phyloP scores from a whole-genome alignment of 2,797 vertebrate species.

The Esox masquinongy region DNA sequence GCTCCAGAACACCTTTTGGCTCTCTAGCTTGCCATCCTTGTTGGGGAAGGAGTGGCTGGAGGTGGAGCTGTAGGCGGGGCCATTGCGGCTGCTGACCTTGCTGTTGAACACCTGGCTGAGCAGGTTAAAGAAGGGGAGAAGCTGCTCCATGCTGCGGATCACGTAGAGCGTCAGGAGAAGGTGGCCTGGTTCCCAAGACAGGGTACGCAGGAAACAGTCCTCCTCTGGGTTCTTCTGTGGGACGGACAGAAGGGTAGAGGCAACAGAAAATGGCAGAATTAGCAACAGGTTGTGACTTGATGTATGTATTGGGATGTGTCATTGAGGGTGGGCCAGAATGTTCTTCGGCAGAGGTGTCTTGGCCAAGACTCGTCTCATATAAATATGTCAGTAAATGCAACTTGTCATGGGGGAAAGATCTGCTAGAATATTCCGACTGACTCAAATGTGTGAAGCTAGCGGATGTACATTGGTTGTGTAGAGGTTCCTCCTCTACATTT shows the following conservation, averaged over 20 bases:
- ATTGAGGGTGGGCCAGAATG: too few relatives aligned
- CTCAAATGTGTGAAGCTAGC: too few relatives aligned
- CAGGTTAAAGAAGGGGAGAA: conserved; percentile 94
- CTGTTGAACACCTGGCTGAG: conserved; percentile 97
- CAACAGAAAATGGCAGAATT: not conserved
- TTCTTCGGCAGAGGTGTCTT: too few relatives aligned
- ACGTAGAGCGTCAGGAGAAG: conserved; percentile 89
- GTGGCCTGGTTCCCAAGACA: conserved; percentile 93
- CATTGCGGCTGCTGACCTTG: conserved; percentile 89
- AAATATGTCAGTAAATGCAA: too few relatives aligned
- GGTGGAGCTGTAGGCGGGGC: conserved; percentile 78
- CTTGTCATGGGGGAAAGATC: too few relatives aligned
- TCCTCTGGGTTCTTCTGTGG: conserved; percentile 94
- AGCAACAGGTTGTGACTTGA: not conserved
- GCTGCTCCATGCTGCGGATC: conserved; percentile 95
- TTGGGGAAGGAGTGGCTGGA: conserved; percentile 71
- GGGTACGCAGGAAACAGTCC: conserved; percentile 82
- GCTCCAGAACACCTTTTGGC: conserved; percentile 92
- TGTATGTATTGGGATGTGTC: too few relatives aligned
- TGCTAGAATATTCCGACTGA: too few relatives aligned
- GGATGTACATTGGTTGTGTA: too few relatives aligned
- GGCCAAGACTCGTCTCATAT: too few relatives aligned
- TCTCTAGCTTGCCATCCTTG: conserved; percentile 93
- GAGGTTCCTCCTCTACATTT: too few relatives aligned
- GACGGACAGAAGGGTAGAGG: not conserved